Evolutionary conservation across 2,888 invertebrate genomes (phyloP), one percentile per base, ranked within the genome.

Genomic region (Campoletis raptor): DNA sequence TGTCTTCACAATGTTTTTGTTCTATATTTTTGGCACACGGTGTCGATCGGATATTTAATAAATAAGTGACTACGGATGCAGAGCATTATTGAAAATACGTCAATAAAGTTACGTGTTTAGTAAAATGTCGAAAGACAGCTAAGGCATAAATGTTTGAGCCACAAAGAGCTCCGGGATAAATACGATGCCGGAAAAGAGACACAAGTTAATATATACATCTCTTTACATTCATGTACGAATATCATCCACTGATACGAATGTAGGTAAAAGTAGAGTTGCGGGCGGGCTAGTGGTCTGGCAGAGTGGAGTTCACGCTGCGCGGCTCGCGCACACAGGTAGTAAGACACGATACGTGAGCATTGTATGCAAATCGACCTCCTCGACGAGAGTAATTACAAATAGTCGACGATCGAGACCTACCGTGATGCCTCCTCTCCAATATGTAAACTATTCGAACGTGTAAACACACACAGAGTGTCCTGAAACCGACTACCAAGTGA

Each of bases 371-470:
- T 91, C 84, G 72, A 48, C 54, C 81, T 69, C 78, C 79, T 82
- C 84, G 76, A 84, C 78, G 86, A 77, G 85, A 83, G 89, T 90
- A 91, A 92, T 92, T 90, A 91, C 90, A 91, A 91, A 92, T 90
- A 91, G 89, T 86, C 87, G 89, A 90, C 88, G 86, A 84, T 54
- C 70, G 45, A 77, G 85, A 87, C 85, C 85, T 69, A 87, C 84
- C 81, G 81, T 74, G 86, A 84, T 42, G 84, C 70, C 54, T 70
- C 78, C 52, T 79, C 54, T 76, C 37, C 66, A 45, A 77, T 48
- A 61, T 67, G 42, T 61, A 40, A 57, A 76, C 67, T 37, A 48
- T 12, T 37, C 18, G 18, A 15, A 40, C 37, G 66, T 40, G 61
- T 61, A 73, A 64, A 24, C 40, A 54, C 74, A n/a, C 64, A 0